A percentile compares a stretch with the other conserved stretches of the same genome.
Evolutionary conservation across 2,797 vertebrate species (phyloP).

Genomic region (Macroramphosus scolopax): DNA sequence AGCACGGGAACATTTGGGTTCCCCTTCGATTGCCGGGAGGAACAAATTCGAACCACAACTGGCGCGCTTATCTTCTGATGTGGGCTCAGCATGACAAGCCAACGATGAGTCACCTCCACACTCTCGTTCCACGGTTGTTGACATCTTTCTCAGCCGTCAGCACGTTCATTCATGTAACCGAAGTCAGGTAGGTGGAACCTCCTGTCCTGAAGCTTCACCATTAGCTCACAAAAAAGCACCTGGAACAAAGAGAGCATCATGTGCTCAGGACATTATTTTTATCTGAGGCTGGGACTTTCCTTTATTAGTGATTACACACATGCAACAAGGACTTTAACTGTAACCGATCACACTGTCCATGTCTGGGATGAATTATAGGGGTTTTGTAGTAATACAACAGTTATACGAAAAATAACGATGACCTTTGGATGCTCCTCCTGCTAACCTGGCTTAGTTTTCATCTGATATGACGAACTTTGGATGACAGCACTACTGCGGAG

Average conservation of each 20-base stretch:
- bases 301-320: constrained; percentile 19
- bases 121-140: no score
- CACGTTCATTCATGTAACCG: no score
- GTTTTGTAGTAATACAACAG: constrained; percentile 26
- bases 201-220: no score
- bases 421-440: constrained; percentile 41
- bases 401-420: constrained; percentile 39
- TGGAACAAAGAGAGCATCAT: constrained; percentile 10
- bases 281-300: constrained; percentile 19
- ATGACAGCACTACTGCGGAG: constrained; percentile 28
- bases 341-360: constrained; percentile 10
- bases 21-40: no score
- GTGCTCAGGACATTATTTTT: background rate
- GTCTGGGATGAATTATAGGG: constrained; percentile 14
- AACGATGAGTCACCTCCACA: no score
- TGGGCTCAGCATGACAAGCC: no score
- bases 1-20: no score
- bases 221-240: constrained; percentile 8
- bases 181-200: no score
- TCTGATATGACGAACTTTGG: constrained; percentile 47
- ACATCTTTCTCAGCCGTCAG: no score
- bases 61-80: no score
- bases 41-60: no score
- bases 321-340: constrained; percentile 11
- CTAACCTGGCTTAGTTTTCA: constrained; percentile 19